Percentiles rank a stretch among this genome's conserved stretches.
phyloP scores from a whole-genome alignment of 2,113 vertebrate species.

The Anas platyrhynchos region DNA sequence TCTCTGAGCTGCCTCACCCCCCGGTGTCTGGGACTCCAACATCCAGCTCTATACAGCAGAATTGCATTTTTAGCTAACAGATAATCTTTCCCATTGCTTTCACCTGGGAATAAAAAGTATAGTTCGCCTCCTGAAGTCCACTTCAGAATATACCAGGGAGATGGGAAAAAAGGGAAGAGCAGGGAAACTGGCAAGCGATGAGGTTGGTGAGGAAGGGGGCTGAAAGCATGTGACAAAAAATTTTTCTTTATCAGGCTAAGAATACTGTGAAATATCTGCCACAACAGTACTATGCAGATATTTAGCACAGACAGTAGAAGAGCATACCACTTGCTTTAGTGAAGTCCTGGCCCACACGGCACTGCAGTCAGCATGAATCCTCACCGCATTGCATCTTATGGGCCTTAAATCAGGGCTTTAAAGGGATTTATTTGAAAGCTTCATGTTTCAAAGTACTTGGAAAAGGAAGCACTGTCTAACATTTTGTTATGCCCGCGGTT shows the following conservation, averaged over 20 bases:
- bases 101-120: neutral
- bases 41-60: neutral
- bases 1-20: neutral
- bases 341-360: neutral
- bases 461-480: neutral
- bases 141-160: neutral
- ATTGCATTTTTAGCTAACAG: neutral
- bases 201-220: neutral
- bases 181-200: neutral
- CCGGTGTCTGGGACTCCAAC: accelerated
- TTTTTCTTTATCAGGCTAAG: neutral
- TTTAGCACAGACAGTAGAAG: neutral
- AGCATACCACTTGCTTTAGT: neutral
- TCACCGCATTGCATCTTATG: neutral
- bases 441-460: constrained; percentile 26
- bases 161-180: neutral
- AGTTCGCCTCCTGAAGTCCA: neutral
- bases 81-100: neutral
- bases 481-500: constrained; percentile 8
- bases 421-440: constrained; percentile 13
- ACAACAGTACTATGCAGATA: neutral
- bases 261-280: neutral
- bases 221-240: neutral
- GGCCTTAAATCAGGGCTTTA: constrained; percentile 20
- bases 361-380: neutral